Percentiles rank a stretch among this genome's conserved stretches.
phyloP scores from a whole-genome alignment of 2,888 invertebrate genomes.

The Tortricodes alternella region DNA sequence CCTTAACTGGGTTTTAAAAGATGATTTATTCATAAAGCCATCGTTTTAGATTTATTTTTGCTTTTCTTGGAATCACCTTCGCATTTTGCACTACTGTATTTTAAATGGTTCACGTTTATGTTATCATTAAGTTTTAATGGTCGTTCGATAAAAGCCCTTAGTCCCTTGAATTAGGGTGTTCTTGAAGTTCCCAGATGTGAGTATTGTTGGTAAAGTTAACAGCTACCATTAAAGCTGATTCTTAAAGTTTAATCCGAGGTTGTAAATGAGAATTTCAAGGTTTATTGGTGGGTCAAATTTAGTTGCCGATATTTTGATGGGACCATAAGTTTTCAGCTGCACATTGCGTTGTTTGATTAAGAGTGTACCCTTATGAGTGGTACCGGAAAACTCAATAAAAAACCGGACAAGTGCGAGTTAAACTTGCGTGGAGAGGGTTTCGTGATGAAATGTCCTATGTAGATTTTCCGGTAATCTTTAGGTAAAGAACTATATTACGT shows the following conservation, averaged over 20 bases:
- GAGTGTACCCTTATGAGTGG: too few species aligned
- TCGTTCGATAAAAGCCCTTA: neutral
- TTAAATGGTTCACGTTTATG: constrained; percentile 37
- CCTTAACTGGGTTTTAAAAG: constrained; percentile 43
- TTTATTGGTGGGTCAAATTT: constrained; percentile 5
- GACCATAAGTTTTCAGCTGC: too few species aligned
- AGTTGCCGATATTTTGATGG: too few species aligned
- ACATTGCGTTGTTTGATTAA: too few species aligned
- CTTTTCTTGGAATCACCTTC: constrained; percentile 41
- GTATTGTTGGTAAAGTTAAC: constrained; percentile 3
- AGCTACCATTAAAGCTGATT: constrained; percentile 2
- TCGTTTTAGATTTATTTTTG: constrained; percentile 48
- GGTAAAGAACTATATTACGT: too few species aligned
- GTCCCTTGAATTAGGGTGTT: neutral
- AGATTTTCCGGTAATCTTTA: too few species aligned
- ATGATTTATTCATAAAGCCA: constrained; percentile 64
- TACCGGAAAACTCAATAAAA: too few species aligned
- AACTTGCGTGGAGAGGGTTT: too few species aligned
- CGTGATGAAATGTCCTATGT: too few species aligned
- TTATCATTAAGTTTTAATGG: too few species aligned
- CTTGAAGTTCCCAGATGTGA: neutral
- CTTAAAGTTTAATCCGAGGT: neutral
- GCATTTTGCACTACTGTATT: constrained; percentile 60
- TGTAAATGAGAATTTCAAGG: neutral
- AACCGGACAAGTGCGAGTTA: too few species aligned